These are phyloP conservation scores for Sylvicola fuscatus DNA, from an alignment of 2,888 invertebrate species.

Conservation along the genomic window DNA sequence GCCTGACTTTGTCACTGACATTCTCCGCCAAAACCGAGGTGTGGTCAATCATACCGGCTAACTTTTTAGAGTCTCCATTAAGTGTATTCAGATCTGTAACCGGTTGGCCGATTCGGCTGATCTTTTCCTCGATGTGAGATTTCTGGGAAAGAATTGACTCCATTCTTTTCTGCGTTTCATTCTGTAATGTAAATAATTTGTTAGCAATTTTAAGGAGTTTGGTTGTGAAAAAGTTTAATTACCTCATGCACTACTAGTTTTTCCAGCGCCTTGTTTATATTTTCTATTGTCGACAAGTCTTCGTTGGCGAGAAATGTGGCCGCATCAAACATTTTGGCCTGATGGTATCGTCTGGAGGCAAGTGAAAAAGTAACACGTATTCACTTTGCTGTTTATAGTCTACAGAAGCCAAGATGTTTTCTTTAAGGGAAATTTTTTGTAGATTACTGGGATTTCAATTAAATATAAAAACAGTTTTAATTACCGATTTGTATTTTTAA, in stretches of 20 bases:
- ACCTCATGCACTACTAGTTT: constrained; percentile 3
- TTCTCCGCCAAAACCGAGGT: constrained; percentile 80
- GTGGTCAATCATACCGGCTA: constrained; percentile 66
- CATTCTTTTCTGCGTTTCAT: constrained; percentile 45
- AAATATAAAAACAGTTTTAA: no score
- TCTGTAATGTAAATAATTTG: constrained; percentile 26
- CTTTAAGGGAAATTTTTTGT: no score
- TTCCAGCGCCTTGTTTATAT: constrained; percentile 31
- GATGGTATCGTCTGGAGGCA: no score
- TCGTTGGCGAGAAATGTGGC: constrained; percentile 11
- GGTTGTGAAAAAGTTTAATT: constrained; percentile 3
- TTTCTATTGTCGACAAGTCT: constrained; percentile 29
- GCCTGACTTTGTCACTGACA: constrained; percentile 89
- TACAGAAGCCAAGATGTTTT: no score
- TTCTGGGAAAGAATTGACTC: constrained; percentile 51
- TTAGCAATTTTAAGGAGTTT: not conserved
- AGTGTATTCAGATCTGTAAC: constrained; percentile 60
- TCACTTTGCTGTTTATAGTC: no score
- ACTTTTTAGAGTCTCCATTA: constrained; percentile 54
- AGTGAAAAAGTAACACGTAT: no score
- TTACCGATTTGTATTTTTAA: no score
- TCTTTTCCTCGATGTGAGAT: constrained; percentile 55
- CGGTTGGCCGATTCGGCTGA: constrained; percentile 59
- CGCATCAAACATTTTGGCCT: constrained; percentile 8
- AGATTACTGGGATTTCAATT: no score